phyloP scores from a whole-genome alignment of 2,888 invertebrate species.

The Hirtodrosophila duncani region DNA sequence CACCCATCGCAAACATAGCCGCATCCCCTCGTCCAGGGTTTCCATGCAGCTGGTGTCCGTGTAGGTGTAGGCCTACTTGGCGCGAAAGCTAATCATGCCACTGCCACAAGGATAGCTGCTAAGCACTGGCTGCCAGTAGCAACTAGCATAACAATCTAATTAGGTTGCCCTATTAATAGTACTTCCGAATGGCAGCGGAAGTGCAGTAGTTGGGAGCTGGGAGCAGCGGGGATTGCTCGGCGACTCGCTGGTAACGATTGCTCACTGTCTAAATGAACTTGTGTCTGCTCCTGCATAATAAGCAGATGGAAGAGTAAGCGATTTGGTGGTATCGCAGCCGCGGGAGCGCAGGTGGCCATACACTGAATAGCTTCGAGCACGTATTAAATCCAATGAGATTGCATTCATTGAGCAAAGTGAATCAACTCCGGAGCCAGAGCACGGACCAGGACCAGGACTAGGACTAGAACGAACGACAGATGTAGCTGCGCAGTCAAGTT shows the following conservation, averaged over 20 bases:
- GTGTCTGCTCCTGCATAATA: constrained; percentile 56
- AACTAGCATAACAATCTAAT: constrained; percentile 54
- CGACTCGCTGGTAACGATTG: constrained; percentile 6
- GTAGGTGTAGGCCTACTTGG: background rate
- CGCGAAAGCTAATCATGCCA: too few relatives aligned
- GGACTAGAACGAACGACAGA: constrained; percentile 1
- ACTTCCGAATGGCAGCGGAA: constrained; percentile 12
- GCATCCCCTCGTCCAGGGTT: background rate
- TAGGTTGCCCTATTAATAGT: constrained; percentile 48
- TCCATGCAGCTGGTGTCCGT: background rate
- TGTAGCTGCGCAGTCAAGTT: constrained; percentile 27
- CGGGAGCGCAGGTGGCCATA: constrained; percentile 14
- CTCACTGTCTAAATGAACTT: constrained; percentile 24
- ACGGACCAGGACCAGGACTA: constrained; percentile 2
- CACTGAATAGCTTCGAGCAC: constrained; percentile 33
- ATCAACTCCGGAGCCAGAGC: constrained; percentile 38
- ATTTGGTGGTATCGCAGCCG: constrained; percentile 13
- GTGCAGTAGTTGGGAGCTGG: background rate
- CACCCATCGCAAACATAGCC: constrained; percentile 3
- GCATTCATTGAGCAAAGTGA: constrained; percentile 65
- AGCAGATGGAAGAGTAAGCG: constrained; percentile 47
- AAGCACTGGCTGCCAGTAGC: constrained; percentile 11
- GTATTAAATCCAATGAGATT: constrained; percentile 66
- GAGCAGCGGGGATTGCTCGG: background rate
- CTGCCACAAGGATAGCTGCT: constrained; percentile 7